These are phyloP conservation scores for Rotaria macrura DNA, from an alignment of 2,888 invertebrate genomes.

Conservation along the genomic window DNA sequence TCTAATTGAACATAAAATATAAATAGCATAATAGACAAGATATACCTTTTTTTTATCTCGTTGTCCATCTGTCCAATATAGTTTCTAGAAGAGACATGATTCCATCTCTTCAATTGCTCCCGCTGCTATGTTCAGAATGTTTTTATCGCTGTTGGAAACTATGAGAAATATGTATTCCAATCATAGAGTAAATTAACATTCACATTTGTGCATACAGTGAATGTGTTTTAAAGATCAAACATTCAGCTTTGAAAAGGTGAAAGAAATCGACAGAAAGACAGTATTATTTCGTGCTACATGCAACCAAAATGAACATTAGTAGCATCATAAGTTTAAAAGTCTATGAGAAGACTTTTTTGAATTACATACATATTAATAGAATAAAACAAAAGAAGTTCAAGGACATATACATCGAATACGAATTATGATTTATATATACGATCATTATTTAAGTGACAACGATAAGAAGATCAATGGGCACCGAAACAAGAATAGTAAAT, in stretches of 20 bases:
- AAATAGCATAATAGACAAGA: background rate
- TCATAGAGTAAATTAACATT: background rate
- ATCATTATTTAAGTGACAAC: background rate
- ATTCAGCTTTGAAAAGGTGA: background rate
- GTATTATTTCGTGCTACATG: background rate
- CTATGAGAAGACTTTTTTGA: no score
- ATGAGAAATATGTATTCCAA: background rate
- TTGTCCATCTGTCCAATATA: background rate
- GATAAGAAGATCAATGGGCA: background rate
- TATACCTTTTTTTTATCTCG: background rate
- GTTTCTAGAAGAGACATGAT: background rate
- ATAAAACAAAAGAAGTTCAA: background rate
- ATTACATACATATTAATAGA: no score
- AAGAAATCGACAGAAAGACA: background rate
- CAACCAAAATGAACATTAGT: background rate
- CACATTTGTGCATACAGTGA: background rate
- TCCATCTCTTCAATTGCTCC: background rate
- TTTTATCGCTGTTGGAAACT: background rate
- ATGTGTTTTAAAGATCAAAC: background rate
- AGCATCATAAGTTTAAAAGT: background rate
- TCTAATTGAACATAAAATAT: background rate
- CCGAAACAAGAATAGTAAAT: background rate
- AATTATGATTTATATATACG: background rate
- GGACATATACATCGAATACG: no score
- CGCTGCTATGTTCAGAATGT: background rate